Evolutionary conservation across 2,888 invertebrate genomes (phyloP).

Genomic region (Adelognathus sp.): DNA sequence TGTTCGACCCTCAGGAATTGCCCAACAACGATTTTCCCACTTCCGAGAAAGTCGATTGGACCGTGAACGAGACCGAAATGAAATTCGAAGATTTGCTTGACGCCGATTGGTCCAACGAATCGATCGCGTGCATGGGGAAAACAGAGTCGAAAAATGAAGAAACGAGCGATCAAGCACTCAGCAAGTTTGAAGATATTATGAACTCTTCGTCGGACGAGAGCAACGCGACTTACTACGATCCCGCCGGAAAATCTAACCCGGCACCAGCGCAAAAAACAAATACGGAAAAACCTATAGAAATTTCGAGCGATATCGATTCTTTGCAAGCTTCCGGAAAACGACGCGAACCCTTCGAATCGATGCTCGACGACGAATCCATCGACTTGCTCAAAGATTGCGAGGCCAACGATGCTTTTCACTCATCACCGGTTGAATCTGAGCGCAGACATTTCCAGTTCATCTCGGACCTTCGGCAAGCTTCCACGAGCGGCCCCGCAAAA

Average conservation of each 20-base stretch:
- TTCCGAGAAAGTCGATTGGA: slow-evolving; percentile 50
- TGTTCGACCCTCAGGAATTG: neutral
- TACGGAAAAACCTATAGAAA: neutral
- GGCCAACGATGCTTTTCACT: neutral
- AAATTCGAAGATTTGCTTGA: slow-evolving; percentile 67
- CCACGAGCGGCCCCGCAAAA: neutral
- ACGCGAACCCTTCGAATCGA: neutral
- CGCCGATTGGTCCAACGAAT: slow-evolving; percentile 64
- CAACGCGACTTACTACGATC: neutral
- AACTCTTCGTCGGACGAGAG: slow-evolving; percentile 57
- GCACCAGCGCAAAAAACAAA: neutral
- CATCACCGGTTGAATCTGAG: neutral
- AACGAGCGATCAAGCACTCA: neutral
- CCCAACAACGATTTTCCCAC: neutral
- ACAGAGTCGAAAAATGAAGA: neutral
- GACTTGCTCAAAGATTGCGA: slow-evolving; percentile 24
- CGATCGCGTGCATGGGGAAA: slow-evolving; percentile 5
- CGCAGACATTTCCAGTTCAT: neutral
- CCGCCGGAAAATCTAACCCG: neutral
- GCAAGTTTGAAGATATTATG: slow-evolving; percentile 62
- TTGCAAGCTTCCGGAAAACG: neutral
- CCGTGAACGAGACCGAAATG: slow-evolving; percentile 13
- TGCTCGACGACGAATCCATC: slow-evolving; percentile 10
- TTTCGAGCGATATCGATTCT: neutral
- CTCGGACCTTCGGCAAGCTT: neutral